Evolutionary conservation across 2,797 vertebrate genomes (phyloP).

Genomic region (Cebuella pygmaea): DNA sequence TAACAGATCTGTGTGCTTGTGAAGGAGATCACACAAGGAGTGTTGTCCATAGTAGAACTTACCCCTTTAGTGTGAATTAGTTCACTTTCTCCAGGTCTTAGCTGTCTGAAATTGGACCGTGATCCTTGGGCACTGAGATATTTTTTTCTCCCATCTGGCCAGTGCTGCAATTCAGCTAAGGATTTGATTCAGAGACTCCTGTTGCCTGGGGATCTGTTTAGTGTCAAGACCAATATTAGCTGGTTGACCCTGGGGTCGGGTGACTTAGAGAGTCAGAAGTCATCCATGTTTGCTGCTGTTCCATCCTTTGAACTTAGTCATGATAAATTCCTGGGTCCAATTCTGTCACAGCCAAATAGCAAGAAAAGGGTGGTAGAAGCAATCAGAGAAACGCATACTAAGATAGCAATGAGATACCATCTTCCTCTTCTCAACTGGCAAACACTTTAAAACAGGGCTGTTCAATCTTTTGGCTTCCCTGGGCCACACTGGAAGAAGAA

Average conservation of each 20-base stretch:
- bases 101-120: neutral
- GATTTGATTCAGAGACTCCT: neutral
- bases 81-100: neutral
- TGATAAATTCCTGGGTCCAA: neutral
- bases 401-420: neutral
- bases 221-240: neutral
- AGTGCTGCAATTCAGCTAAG: neutral
- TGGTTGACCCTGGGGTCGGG: neutral
- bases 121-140: neutral
- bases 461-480: neutral
- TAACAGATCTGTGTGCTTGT: neutral
- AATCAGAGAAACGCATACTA: neutral
- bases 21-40: neutral
- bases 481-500: neutral
- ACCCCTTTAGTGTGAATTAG: neutral
- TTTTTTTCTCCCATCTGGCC: neutral
- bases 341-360: neutral
- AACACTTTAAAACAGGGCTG: neutral
- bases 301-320: neutral
- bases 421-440: neutral
- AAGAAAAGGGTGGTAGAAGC: neutral
- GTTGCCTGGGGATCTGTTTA: neutral
- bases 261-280: constrained; percentile 1
- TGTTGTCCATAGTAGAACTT: neutral
- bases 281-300: neutral